Base-by-base conservation (phyloP, 2,113 vertebrate species). In the Arothron firmamentum region DNA sequence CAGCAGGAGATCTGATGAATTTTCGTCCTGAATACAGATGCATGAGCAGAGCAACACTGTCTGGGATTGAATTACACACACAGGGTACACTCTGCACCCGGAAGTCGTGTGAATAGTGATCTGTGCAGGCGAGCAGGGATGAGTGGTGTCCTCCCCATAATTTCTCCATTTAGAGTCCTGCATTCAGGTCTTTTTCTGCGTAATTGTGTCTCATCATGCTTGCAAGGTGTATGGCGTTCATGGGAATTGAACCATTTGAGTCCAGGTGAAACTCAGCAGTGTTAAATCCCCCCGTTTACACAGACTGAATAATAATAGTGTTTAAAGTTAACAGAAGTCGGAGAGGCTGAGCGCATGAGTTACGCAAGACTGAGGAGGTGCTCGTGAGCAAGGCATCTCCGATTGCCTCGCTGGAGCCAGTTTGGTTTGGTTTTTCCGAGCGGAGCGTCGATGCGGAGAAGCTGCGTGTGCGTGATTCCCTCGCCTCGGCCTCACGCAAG, bases 51-150 rank as follows among this genome's bases (percentile, higher is more conserved):
- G 47, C 38, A 60, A 49, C 28, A 52, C 12, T 6, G 47, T 19
- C 8, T 58, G 56, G 45, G 54, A 57, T 59, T 55, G 58, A 48
- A 59, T 55, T 70, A 54, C 56, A 54, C 56, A 54, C 34, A 54
- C 48, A 23, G 45, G 38, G 19, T 56, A 60, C 47, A 62, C 69
- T 63, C 41, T 58, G 34, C 65, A 41, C 19, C 64, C 43, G 28
- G 38, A 14, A 45, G 59, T 64, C 67, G 49, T 77, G 56, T 69
- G 54, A 75, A 74, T 77, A 76, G 81, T 78, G 77, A 82, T 82
- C 72, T 46, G 19, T 17, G 51, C 52, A n/a, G 43, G 20, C 72
- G 57, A 57, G 25, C 70, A 63, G 59, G 0, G 19, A 68, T 64
- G 45, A 1, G 19, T 45, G 58, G 51, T 65, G 50, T 61, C 31